These are phyloP conservation scores for Boloria euphrosyne DNA, from an alignment of 2,888 invertebrate genomes.

Conservation along the genomic window DNA sequence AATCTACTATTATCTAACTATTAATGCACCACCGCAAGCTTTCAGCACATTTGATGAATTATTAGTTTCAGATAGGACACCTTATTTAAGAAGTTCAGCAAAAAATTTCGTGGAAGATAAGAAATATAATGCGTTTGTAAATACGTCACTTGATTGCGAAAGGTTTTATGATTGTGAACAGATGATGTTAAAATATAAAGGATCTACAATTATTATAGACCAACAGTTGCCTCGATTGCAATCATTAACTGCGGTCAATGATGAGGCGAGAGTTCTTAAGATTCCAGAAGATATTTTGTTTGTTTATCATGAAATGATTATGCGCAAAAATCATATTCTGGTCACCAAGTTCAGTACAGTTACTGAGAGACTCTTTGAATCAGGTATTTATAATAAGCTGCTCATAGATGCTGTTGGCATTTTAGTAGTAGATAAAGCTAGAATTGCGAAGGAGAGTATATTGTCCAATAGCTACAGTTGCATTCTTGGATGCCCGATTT, in stretches of 20 bases:
- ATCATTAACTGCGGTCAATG: slow-evolving; percentile 53
- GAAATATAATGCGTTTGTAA: slow-evolving; percentile 51
- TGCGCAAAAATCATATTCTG: slow-evolving; percentile 53
- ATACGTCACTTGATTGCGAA: slow-evolving; percentile 52
- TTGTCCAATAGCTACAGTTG: slow-evolving; percentile 62
- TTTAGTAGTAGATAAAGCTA: slow-evolving; percentile 52
- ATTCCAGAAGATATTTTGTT: slow-evolving; percentile 55
- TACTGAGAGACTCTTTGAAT: slow-evolving; percentile 56
- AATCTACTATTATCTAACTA: slow-evolving; percentile 64
- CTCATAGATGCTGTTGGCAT: slow-evolving; percentile 61
- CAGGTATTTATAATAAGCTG: slow-evolving; percentile 60
- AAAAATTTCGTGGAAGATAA: slow-evolving; percentile 58
- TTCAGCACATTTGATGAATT: slow-evolving; percentile 57
- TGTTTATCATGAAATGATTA: slow-evolving; percentile 64
- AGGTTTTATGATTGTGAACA: slow-evolving; percentile 53
- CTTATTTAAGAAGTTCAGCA: slow-evolving; percentile 42
- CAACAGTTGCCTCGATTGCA: slow-evolving; percentile 54
- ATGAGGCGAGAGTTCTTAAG: slow-evolving; percentile 59
- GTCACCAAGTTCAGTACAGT: slow-evolving; percentile 49
- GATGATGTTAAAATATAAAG: slow-evolving; percentile 50
- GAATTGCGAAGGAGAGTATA: slow-evolving; percentile 52
- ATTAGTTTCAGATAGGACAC: slow-evolving; percentile 52
- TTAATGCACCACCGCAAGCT: slow-evolving; percentile 55
- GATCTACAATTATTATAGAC: slow-evolving; percentile 56
- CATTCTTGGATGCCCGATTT: slow-evolving; percentile 59